Evolutionary conservation across 1,140 invertebrate genomes (phyloP), one percentile per base, ranked within the genome.

Genomic region (Pissodes strobi): DNA sequence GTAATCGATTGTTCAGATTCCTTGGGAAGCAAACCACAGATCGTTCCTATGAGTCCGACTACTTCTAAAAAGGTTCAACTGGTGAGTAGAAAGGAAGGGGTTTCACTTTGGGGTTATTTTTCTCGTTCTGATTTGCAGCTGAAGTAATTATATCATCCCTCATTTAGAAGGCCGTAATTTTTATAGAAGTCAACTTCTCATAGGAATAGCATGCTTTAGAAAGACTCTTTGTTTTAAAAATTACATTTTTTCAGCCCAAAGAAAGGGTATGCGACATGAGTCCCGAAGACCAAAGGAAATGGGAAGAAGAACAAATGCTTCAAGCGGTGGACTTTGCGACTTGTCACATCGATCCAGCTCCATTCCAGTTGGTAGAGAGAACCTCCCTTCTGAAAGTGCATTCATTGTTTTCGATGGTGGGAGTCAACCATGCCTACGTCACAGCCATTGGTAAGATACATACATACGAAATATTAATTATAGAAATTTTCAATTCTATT

Each of bases 361-460:
- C 97, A 12, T 99, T 99, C 81, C 97, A 99, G 77, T 83, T 99
- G 0, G 96, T 99, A 1, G 94, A 96, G 74, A 88, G 92, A 72
- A 98, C 97, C 1, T 97, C 95, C 0, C 81, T 99, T 21, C 87
- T 98, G 8, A 99, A 99, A 85, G 76, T 79, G 6, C 97, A 99
- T 81, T 98, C 96, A 6, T 80, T 99, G 5, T 99, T 99, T 79
- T 98, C 94, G 2, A 91, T 99, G 84, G 86, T 99, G 39, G 95
- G 95, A 19, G 90, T 99, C 2, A 97, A 95, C 81, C 92, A 96
- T 74, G 95, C 97, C 1, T 99, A 99, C 80, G 97, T 99, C 0
- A 99, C 97, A 2, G 93, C 95, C 30, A n/a, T n/a, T n/a, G n/a
- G n/a, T n/a, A n/a, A n/a, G n/a, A n/a, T n/a, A n/a, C n/a, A n/a